Conservation (phyloP, 2,113 vertebrate species). For the Erpornis zantholeuca region DNA sequence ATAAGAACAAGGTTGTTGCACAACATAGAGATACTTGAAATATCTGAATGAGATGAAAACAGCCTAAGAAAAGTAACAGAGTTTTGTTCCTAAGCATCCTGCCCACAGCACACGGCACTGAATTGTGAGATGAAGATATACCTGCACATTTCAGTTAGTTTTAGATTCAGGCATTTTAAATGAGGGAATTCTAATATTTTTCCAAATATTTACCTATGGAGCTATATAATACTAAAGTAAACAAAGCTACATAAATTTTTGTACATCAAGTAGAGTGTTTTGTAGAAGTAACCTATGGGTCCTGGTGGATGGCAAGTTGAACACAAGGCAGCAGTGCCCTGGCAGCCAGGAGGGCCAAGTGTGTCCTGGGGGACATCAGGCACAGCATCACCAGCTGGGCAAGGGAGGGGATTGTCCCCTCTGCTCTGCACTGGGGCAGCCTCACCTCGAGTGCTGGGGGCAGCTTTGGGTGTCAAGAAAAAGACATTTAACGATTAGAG, state of each 20-base stretch:
- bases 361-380: not conserved
- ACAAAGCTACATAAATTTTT: not conserved
- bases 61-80: not conserved
- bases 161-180: not conserved
- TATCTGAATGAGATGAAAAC: not conserved
- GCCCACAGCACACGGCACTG: not conserved
- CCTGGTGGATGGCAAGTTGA: accelerated
- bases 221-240: not conserved
- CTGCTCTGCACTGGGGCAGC: accelerated
- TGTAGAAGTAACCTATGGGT: not conserved
- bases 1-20: not conserved
- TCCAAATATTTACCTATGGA: not conserved
- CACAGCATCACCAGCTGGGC: accelerated
- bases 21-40: not conserved
- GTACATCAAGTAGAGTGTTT: too few relatives aligned
- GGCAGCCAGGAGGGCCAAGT: not conserved
- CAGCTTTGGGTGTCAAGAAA: not conserved
- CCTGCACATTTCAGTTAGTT: not conserved
- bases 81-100: not conserved
- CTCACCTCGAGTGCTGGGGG: not conserved
- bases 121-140: not conserved
- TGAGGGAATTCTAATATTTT: not conserved
- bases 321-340: not conserved
- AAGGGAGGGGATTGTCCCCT: not conserved
- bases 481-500: not conserved